Evolutionary conservation across 2,888 invertebrate species (phyloP), one percentile per base, ranked within the genome.

Genomic region (Monoplex corrugatus): DNA sequence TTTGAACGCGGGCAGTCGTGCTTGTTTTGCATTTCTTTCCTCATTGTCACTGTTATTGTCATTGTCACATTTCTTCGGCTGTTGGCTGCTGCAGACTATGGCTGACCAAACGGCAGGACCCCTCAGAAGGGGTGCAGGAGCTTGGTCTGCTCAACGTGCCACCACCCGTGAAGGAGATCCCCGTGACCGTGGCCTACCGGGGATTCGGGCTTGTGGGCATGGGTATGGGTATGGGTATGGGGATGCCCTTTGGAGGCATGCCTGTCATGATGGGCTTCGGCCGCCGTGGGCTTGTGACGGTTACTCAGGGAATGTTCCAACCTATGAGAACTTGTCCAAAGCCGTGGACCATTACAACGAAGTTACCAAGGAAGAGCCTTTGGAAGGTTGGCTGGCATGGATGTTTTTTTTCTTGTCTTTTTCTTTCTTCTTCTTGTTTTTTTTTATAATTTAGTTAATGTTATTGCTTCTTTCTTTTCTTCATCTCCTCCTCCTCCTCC

Each of bases 101-200:
- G 94, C 85, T 94, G 57, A 93, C 92, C 2, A 91, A 91, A 86
- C 92, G 91, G 50, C 40, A 89, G 0, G 90, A 89, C 38, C 89
- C 90, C 3, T 86, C 88, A 0, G 89, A 89, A 13, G 87, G 90
- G 0, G 90, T 90, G 0, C 93, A 93, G 87, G 93, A 94, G 86
- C 88, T 94, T 0, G 93, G 93, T 35, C 82, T 94, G 19, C 86
- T 92, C 40, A 94, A 93, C 90, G 89, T 92, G 19, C 90, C 92
- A 0, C 94, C 94, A 2, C 89, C 91, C 72, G 90, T 90, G 78
- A 90, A 86, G 35, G 87, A 90, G 57, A 50, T 90, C 44, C 86
- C 88, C 0, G 82, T 88, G 35, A 38, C 63, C 32, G 44, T 82
- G 32, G 86, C 40, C 40, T 8, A 38, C 68, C 0, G 23, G 1